Evolutionary conservation across 2,797 vertebrate genomes (phyloP).

Genomic region (Meriones psammophilus): DNA sequence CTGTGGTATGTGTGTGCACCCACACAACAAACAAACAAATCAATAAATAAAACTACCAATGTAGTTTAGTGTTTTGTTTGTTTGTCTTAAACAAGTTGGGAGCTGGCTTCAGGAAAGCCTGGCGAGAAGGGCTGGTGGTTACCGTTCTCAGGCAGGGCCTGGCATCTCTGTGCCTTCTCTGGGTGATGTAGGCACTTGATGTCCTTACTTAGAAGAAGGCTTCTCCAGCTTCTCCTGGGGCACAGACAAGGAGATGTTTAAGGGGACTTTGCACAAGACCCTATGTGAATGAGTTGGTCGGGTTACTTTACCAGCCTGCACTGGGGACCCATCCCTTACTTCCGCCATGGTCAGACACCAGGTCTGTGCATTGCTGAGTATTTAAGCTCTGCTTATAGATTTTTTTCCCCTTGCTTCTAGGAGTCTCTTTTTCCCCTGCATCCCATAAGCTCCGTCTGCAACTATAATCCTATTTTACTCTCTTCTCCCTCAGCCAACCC

Average conservation of each 20-base stretch:
- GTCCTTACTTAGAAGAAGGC: background rate
- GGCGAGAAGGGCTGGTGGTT: background rate
- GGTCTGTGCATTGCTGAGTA: background rate
- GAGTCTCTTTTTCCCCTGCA: background rate
- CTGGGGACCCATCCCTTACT: background rate
- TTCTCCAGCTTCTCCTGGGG: background rate
- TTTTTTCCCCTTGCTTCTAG: background rate
- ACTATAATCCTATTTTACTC: background rate
- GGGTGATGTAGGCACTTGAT: too few relatives aligned
- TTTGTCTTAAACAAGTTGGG: background rate
- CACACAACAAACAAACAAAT: too few relatives aligned
- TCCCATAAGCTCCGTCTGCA: background rate
- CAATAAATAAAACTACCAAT: background rate
- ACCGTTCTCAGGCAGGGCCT: too few relatives aligned
- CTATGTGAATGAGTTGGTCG: background rate
- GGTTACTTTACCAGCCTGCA: background rate
- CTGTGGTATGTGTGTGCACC: background rate
- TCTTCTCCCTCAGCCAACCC: background rate
- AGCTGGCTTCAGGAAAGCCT: background rate
- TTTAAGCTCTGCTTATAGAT: background rate
- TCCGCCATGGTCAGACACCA: background rate
- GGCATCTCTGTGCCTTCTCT: background rate
- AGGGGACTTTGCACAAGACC: background rate
- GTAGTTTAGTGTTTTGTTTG: background rate
- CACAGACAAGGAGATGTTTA: background rate